A percentile compares a stretch with the other conserved stretches of the same genome.
Conservation (phyloP, 2,797 vertebrate genomes). For the Danionella dracula region DNA sequence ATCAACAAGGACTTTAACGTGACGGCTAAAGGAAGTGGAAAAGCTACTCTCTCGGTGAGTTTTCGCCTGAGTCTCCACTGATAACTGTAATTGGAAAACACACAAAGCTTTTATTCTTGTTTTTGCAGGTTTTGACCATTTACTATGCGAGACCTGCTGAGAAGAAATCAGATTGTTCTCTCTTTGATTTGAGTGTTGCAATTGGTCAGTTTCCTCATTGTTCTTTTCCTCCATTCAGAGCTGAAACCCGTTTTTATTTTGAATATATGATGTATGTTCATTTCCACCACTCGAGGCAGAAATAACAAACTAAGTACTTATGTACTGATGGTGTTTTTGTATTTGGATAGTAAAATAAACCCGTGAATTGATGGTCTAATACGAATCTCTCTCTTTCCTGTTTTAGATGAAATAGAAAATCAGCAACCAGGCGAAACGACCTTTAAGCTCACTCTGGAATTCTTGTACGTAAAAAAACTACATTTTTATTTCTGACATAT, state of each 20-base stretch:
- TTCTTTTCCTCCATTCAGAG: neutral
- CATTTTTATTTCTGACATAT: neutral
- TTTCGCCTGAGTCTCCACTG: too few relatives aligned
- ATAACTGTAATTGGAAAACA: too few relatives aligned
- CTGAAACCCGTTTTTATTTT: neutral
- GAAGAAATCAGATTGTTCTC: slow-evolving; percentile 63
- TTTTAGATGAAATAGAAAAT: slow-evolving; percentile 39
- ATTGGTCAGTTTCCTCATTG: slow-evolving; percentile 43
- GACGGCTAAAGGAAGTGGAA: slow-evolving; percentile 63
- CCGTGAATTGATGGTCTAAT: too few relatives aligned
- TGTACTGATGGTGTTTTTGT: too few relatives aligned
- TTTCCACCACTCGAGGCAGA: too few relatives aligned
- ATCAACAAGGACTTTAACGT: slow-evolving; percentile 53
- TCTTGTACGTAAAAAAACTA: slow-evolving; percentile 54
- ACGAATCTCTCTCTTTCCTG: too few relatives aligned
- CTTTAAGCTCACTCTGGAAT: slow-evolving; percentile 60
- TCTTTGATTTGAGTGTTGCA: slow-evolving; percentile 63
- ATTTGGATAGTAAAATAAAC: too few relatives aligned
- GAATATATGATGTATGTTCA: too few relatives aligned
- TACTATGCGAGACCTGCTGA: slow-evolving; percentile 73
- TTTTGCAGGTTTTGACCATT: slow-evolving; percentile 69
- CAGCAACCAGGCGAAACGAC: slow-evolving; percentile 19
- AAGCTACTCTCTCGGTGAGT: slow-evolving; percentile 68
- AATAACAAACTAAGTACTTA: too few relatives aligned
- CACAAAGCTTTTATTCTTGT: too few relatives aligned